Conservation (phyloP, 2,888 invertebrate genomes). For the Escarpia spicata region DNA sequence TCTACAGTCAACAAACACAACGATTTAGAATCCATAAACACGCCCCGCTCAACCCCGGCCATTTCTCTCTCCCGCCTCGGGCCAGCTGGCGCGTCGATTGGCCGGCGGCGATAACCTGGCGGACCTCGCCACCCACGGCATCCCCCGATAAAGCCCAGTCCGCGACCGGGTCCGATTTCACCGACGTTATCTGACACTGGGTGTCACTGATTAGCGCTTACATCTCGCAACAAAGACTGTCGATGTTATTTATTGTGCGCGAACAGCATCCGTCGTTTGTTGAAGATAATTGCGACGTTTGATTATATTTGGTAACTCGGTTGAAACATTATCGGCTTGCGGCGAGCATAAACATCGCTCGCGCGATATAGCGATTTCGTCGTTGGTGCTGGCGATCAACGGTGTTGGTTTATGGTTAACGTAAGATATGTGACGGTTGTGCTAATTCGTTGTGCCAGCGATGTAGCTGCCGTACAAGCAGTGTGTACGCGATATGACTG, state of each 20-base stretch:
- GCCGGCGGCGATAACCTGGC: background rate
- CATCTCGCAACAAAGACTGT: conserved; percentile 1
- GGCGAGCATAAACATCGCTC: background rate
- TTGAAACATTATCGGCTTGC: background rate
- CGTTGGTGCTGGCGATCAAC: background rate
- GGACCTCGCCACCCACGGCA: background rate
- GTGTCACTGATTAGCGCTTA: background rate
- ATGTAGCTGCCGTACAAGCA: background rate
- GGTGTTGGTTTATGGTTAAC: background rate
- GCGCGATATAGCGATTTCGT: background rate
- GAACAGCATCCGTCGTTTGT: background rate
- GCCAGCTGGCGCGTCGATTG: background rate
- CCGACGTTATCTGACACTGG: background rate
- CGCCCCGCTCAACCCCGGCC: background rate
- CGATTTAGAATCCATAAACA: background rate
- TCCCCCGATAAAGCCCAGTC: background rate
- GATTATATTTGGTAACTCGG: background rate
- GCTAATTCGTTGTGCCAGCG: background rate
- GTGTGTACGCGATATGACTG: background rate
- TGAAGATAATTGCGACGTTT: background rate
- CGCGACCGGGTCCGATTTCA: background rate
- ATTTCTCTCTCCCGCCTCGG: background rate
- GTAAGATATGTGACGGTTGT: background rate
- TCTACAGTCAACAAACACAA: conserved; percentile 4
- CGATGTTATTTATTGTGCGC: conserved; percentile 16